Evolutionary conservation across 2,888 invertebrate species (phyloP), one percentile per base, ranked within the genome.

Genomic region (Boloria euphrosyne): DNA sequence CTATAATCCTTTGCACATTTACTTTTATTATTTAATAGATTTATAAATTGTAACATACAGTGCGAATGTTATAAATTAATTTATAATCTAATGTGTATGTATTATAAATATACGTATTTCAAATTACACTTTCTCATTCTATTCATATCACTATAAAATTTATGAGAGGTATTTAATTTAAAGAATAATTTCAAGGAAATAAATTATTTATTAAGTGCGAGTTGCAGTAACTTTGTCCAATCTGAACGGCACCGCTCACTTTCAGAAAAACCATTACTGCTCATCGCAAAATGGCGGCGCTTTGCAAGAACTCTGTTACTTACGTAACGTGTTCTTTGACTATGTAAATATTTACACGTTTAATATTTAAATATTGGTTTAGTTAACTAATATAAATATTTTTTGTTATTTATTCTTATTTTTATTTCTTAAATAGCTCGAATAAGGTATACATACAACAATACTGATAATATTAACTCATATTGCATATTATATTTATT

Each of bases 261-360:
- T 84, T 82, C 77, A 77, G 76, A 84, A 84, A 86, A 87, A 83
- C 80, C 81, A 82, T 82, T 80, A 80, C 77, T 79, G 78, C 76
- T 84, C 82, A 81, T 87, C 85, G 74, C 84, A 89, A 89, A 85
- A 89, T 87, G 88, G 87, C 89, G 86, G 85, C 52, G 44, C 46
- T 47, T 18, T 17, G 22, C 57, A 53, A 80, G 78, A 76, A 78
- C 75, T 74, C 76, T 74, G 72, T 70, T 69, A 74, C 76, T 87
- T 86, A 82, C 82, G 82, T 84, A 87, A 87, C 76, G 73, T 75
- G 70, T 74, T 62, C 64, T 62, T 68, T 49, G 16, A 44, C 18
- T 49, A 61, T 43, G 43, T 22, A 60, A 59, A 60, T 60, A 49
- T 49, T 47, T 65, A 51, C 31, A 27, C 31, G 16, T 61, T 4